Conservation (phyloP, 1,140 invertebrate species). For the Ruditapes philippinarum region DNA sequence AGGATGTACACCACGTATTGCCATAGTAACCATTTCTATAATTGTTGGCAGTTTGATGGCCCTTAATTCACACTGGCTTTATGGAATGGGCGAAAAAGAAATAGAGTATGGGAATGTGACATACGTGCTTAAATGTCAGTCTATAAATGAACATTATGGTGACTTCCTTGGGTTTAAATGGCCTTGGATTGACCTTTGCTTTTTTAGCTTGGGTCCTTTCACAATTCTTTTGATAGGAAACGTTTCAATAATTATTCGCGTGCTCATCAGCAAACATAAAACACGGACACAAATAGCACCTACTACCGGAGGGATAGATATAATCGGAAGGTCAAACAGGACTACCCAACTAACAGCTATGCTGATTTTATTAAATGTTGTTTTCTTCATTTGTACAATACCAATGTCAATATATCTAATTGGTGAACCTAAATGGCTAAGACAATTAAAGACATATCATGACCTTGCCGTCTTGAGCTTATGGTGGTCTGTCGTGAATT, state of each 20-base stretch:
- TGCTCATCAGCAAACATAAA: slow-evolving; percentile 45
- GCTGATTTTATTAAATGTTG: slow-evolving; percentile 45
- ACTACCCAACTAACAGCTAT: slow-evolving; percentile 34
- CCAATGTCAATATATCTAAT: slow-evolving; percentile 64
- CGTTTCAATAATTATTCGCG: slow-evolving; percentile 23
- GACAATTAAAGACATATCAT: background rate
- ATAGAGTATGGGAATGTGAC: background rate
- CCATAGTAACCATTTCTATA: background rate
- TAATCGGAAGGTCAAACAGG: background rate
- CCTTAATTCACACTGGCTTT: slow-evolving; percentile 57
- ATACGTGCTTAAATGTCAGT: background rate
- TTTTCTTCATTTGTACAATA: slow-evolving; percentile 51
- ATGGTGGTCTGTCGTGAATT: slow-evolving; percentile 63
- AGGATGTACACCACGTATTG: slow-evolving; percentile 58
- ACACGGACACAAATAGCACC: slow-evolving; percentile 9
- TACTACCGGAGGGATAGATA: background rate
- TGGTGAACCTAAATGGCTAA: slow-evolving; percentile 21
- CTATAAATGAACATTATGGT: slow-evolving; percentile 4
- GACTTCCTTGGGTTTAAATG: slow-evolving; percentile 31
- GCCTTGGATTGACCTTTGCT: slow-evolving; percentile 63
- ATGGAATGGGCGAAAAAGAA: slow-evolving; percentile 22
- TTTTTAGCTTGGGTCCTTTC: slow-evolving; percentile 41
- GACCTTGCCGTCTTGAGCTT: background rate
- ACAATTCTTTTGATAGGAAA: slow-evolving; percentile 46
- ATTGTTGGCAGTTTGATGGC: background rate